Base-by-base conservation (phyloP, 2,888 invertebrate genomes). In the Epistrophe eligans region DNA sequence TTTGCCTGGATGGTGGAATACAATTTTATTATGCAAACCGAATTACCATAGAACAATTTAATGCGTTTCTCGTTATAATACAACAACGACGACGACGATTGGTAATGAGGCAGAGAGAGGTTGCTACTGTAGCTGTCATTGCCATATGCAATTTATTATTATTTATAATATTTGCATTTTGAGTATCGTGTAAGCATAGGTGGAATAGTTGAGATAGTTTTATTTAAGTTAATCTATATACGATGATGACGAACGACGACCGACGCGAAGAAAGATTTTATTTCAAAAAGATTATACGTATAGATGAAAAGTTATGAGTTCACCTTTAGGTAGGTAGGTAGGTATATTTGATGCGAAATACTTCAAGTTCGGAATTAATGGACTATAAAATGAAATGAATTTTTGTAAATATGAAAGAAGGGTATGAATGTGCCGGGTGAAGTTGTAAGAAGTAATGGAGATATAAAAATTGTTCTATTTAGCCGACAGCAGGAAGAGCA, bases 71-170 rank as follows among this genome's bases (percentile, higher is more conserved):
- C 45, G 74, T 81, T 84, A 70, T 57, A 83, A 74, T 72, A 28
- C 24, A 3, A 24, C 24, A 2, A 24, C 24, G 24, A 24, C 3
- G 24, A 24, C 3, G 58, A 4, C 10, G 67, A 76, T 79, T 79
- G 74, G 84, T 84, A 84, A 84, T 84, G 79, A 84, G 83, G 64
- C 60, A 79, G 83, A 73, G 45, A 79, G 73, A 73, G 79, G 79
- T 84, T 79, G 76, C 79, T 79, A 79, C 79, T 77, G 52, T 52
- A 11, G 70, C 84, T 79, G 84, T 79, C 84, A 84, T 79, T 79
- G 79, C 57, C 84, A 71, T 67, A 50, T 71, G 79, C 70, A 35
- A 45, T 58, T 64, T 70, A 17, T 71, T 70, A 17, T 71, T 70
- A 48, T 66, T 66, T 45, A 55, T n/a, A 32, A 15, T 50, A 84